These are phyloP conservation scores for Menidia menidia DNA, from an alignment of 2,797 vertebrate species.

Conservation along the genomic window DNA sequence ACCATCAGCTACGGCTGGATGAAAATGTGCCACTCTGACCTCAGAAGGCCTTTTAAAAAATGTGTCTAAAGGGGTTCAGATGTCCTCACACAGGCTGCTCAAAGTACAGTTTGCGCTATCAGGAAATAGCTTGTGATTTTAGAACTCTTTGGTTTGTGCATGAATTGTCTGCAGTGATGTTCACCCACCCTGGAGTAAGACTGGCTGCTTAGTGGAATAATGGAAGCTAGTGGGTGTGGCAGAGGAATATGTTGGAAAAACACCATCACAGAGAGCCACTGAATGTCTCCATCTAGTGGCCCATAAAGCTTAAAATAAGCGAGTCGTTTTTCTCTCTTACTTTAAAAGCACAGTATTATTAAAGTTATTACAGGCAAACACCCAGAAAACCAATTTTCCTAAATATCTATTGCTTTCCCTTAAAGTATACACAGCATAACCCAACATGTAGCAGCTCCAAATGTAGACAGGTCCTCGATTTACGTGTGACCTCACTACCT, in stretches of 20 bases:
- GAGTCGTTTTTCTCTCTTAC: neutral
- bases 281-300: conserved; percentile 68
- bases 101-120: conserved; percentile 15
- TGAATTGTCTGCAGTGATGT: conserved; percentile 47
- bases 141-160: conserved; percentile 46
- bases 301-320: neutral
- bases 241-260: conserved; percentile 30
- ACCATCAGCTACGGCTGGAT: conserved; percentile 35
- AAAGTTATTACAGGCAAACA: neutral
- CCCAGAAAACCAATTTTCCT: neutral
- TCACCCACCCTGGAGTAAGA: conserved; percentile 51
- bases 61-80: conserved; percentile 8
- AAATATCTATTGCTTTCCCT: neutral
- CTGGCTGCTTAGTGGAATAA: conserved; percentile 58
- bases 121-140: conserved; percentile 21
- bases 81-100: conserved; percentile 16
- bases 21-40: conserved; percentile 44
- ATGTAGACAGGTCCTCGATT: neutral
- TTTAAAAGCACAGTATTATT: neutral
- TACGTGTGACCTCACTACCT: no score
- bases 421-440: neutral
- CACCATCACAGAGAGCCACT: conserved; percentile 11
- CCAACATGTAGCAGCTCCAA: neutral
- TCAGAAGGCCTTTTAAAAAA: conserved; percentile 20
- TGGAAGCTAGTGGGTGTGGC: conserved; percentile 74